Evolutionary conservation across 1,140 invertebrate genomes (phyloP).

Genomic region (Leptinotarsa undecemlineata): DNA sequence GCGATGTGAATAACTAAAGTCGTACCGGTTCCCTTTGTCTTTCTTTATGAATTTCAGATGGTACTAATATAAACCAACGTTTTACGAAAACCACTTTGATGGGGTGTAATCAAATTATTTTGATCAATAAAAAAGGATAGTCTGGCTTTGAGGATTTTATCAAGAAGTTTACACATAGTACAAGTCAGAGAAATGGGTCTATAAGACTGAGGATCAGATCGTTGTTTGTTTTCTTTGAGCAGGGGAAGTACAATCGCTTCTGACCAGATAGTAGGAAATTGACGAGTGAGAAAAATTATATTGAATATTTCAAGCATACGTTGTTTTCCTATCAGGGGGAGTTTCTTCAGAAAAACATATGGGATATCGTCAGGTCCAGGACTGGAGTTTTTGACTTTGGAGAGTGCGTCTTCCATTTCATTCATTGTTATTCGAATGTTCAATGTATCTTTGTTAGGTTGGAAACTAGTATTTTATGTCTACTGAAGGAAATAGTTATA

Average conservation of each 20-base stretch:
- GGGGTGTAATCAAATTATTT: slow-evolving; percentile 3
- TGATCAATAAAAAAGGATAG: slow-evolving; percentile 20
- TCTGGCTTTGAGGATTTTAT: slow-evolving; percentile 26
- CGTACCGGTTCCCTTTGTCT: no score
- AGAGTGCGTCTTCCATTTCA: slow-evolving; percentile 21
- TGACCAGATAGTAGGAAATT: slow-evolving; percentile 12
- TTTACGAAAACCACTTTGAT: neutral
- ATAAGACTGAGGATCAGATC: slow-evolving; percentile 10
- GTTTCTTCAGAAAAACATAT: slow-evolving; percentile 20
- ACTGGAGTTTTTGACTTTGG: slow-evolving; percentile 10
- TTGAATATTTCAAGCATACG: slow-evolving; percentile 19
- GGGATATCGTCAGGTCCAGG: slow-evolving; percentile 26
- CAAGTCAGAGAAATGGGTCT: no score
- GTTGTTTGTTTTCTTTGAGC: slow-evolving; percentile 14
- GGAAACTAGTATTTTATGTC: no score
- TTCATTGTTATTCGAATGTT: slow-evolving; percentile 20
- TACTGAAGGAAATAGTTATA: no score
- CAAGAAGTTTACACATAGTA: slow-evolving; percentile 28
- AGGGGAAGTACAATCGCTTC: slow-evolving; percentile 26
- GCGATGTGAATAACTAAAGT: no score
- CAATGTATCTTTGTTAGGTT: no score
- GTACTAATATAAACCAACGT: no score
- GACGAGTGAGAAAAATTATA: neutral
- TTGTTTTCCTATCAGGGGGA: neutral
- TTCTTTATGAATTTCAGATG: no score